Base-by-base conservation (phyloP, 2,113 vertebrate species). In the Phaethornis superciliosus region DNA sequence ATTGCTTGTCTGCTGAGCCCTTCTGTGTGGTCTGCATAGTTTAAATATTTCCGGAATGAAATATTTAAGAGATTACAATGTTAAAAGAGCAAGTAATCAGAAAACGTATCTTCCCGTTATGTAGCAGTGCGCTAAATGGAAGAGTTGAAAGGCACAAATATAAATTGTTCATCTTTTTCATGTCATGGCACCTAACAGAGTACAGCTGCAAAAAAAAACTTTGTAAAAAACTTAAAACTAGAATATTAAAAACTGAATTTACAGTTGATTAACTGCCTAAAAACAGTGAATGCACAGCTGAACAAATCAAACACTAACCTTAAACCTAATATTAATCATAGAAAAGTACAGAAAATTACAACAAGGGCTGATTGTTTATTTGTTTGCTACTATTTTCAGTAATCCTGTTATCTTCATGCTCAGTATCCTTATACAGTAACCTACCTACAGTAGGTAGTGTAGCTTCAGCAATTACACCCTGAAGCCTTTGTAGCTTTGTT, bases 11-110 rank as follows among this genome's bases (percentile, higher is more conserved):
- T 74, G 62, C 77, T 42, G 58, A 81, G 67, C 51, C 55, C 32
- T 95, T 82, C 93, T 86, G 91, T 94, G 93, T 95, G 94, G 94
- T 91, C 95, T 91, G 75, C 93, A 91, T 94, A 85, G 67, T 62
- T 92, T 23, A 94, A 85, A 74, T 92, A 69, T 51, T 94, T 95
- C 55, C 76, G 68, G 67, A 91, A 74, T 71, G 12, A 94, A 77
- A 85, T 74, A 26, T 75, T 91, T 82, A 58, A 67, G 51, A 65
- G 63, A 96, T 80, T 82, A 64, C 49, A 71, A 46, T 10, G 54
- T 83, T 83, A 81, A 54, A 63, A 72, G 12, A 85, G 74, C 51
- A 94, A 92, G 94, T 93, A 92, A 76, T 86, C 60, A 86, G 65
- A 78, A 92, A 88, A 93, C 26, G 5, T 8, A 80, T 60, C 70